phyloP scores from a whole-genome alignment of 1,140 invertebrate genomes.

The Solen grandis region DNA sequence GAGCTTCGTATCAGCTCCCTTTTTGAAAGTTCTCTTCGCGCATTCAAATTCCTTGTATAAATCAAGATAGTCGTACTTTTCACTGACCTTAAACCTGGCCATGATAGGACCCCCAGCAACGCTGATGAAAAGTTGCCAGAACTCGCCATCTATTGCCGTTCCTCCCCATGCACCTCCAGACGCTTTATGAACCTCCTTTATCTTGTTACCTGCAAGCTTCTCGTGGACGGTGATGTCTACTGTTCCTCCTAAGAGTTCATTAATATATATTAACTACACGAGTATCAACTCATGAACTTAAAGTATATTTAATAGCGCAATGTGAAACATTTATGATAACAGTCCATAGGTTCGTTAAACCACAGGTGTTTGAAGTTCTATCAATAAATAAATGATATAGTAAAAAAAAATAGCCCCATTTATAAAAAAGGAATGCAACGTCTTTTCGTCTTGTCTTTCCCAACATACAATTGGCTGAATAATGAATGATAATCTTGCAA shows the following conservation, averaged over 20 bases:
- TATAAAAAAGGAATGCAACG: too few species aligned
- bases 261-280: too few species aligned
- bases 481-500: too few species aligned
- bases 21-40: conserved; percentile 28
- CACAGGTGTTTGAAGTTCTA: too few species aligned
- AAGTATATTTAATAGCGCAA: too few species aligned
- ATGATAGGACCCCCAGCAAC: conserved; percentile 26
- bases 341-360: too few species aligned
- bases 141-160: conserved; percentile 31
- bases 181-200: conserved; percentile 42
- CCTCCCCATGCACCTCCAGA: conserved; percentile 50
- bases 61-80: conserved; percentile 23
- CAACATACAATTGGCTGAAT: too few species aligned
- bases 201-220: conserved; percentile 16
- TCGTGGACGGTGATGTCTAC: conserved; percentile 49
- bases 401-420: too few species aligned
- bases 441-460: too few species aligned
- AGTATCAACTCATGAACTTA: too few species aligned
- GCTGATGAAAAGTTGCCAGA: conserved; percentile 15
- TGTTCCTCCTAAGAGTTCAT: conserved; percentile 41
- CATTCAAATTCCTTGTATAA: conserved; percentile 45
- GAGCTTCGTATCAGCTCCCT: neutral
- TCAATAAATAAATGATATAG: too few species aligned
- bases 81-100: conserved; percentile 14
- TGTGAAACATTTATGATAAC: too few species aligned